Evolutionary conservation across 2,888 invertebrate genomes (phyloP).

Genomic region (Limnephilus auricula): DNA sequence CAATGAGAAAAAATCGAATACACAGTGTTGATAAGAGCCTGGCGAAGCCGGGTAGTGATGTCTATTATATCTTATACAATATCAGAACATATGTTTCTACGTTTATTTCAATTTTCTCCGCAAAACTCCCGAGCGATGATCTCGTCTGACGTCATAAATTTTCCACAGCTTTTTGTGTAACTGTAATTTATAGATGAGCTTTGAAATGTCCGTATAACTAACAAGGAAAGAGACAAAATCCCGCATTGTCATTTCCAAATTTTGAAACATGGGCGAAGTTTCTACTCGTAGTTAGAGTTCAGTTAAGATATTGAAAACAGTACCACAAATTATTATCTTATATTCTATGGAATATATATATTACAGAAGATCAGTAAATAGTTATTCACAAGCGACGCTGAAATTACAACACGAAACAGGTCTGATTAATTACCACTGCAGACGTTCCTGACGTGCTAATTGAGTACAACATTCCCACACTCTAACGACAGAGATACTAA

Average conservation of each 20-base stretch:
- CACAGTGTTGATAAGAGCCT: no score
- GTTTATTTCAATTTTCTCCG: neutral
- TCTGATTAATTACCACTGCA: neutral
- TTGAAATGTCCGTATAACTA: no score
- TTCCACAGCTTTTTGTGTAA: neutral
- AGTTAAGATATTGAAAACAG: neutral
- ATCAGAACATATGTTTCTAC: no score
- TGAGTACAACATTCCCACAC: neutral
- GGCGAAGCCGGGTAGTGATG: no score
- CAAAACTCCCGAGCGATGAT: neutral
- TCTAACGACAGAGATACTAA: conserved; percentile 2
- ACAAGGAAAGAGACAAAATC: no score
- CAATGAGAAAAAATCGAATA: no score
- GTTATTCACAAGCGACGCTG: neutral
- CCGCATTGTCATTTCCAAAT: neutral
- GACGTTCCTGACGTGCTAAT: neutral
- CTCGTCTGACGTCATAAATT: neutral
- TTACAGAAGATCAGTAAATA: neutral
- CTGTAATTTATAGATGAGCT: neutral
- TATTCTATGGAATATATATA: neutral
- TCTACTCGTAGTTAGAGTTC: neutral
- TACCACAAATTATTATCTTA: neutral
- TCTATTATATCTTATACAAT: no score
- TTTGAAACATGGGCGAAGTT: neutral
- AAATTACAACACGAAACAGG: neutral